Conservation (phyloP, 2,797 vertebrate genomes). For the Pristis pectinata region DNA sequence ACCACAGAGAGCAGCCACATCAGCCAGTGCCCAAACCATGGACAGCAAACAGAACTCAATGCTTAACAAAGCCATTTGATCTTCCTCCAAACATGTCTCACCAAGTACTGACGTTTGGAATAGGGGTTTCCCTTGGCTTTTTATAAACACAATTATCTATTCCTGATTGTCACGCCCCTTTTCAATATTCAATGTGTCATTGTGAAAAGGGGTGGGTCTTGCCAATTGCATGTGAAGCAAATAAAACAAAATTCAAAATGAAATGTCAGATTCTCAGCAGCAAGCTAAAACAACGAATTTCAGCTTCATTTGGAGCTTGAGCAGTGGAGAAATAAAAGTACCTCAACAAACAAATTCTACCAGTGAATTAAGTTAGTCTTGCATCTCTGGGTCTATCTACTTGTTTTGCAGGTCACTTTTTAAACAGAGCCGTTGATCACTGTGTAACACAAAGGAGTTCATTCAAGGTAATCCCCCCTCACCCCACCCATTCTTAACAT, state of each 20-base stretch:
- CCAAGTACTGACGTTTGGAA: not conserved
- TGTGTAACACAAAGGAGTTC: not conserved
- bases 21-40: not conserved
- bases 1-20: not conserved
- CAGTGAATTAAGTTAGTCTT: not conserved
- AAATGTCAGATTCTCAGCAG: not conserved
- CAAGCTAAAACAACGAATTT: not conserved
- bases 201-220: not conserved
- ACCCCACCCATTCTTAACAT: not conserved
- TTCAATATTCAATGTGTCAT: constrained; percentile 16
- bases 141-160: constrained; percentile 29
- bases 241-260: constrained; percentile 5
- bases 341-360: not conserved
- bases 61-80: constrained; percentile 5
- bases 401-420: not conserved
- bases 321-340: too few species aligned
- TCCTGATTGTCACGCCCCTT: constrained; percentile 27
- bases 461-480: not conserved
- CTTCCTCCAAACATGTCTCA: constrained; percentile 12
- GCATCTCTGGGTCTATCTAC: not conserved
- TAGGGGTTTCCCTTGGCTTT: not conserved
- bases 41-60: not conserved
- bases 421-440: not conserved
- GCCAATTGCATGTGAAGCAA: not conserved
- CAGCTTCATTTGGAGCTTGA: not conserved